These are phyloP conservation scores for Chloropsis hardwickii DNA, from an alignment of 2,113 vertebrate species.

Conservation along the genomic window DNA sequence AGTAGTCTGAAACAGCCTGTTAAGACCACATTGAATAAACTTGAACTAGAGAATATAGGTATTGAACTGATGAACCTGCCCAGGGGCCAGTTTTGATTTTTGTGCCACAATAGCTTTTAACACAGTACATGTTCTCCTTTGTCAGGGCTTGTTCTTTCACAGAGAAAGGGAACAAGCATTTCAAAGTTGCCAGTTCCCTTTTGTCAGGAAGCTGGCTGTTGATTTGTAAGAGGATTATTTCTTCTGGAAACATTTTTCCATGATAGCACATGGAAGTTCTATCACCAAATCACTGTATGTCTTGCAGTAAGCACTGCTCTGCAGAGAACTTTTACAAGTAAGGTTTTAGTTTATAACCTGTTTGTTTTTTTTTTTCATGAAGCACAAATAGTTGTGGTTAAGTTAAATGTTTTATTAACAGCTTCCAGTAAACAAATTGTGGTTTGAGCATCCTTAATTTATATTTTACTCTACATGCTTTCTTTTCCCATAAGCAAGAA, in stretches of 20 bases:
- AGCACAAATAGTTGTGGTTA: conserved; percentile 33
- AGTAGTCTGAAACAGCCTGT: not conserved
- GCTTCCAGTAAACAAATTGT: not conserved
- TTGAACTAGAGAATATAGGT: conserved; percentile 6
- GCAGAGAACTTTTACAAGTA: not conserved
- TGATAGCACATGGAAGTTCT: not conserved
- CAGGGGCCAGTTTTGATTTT: conserved; percentile 45
- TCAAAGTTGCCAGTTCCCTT: not conserved
- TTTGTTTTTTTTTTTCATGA: not conserved
- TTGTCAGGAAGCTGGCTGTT: not conserved
- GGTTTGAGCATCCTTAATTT: not conserved
- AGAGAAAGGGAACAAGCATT: not conserved
- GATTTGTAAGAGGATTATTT: not conserved
- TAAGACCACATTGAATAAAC: conserved; percentile 18
- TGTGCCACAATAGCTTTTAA: conserved; percentile 23
- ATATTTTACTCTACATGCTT: not conserved
- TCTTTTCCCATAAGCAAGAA: conserved; percentile 35
- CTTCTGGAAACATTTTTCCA: not conserved
- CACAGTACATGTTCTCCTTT: conserved; percentile 7
- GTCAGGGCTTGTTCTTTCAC: conserved; percentile 25
- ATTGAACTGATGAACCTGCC: conserved; percentile 5
- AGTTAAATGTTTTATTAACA: not conserved
- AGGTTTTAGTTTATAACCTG: not conserved
- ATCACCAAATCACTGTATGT: not conserved
- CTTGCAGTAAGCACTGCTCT: not conserved